Percentiles rank a stretch among this genome's conserved stretches.
phyloP scores from a whole-genome alignment of 2,113 vertebrate species.

The Lasiurus borealis region DNA sequence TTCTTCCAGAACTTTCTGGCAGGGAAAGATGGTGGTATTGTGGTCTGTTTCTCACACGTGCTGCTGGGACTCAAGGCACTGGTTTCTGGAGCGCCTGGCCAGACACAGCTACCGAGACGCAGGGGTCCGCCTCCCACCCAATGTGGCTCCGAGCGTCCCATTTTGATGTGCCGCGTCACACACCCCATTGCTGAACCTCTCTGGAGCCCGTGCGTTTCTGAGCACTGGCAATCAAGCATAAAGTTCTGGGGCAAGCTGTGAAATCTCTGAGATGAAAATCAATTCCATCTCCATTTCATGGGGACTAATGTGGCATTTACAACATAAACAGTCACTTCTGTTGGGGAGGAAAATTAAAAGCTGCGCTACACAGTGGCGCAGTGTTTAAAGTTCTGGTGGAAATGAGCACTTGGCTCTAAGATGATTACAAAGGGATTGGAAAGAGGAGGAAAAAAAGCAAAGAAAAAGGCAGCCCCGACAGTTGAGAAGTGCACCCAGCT shows the following conservation, averaged over 20 bases:
- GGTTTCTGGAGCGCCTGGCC: conserved; percentile 21
- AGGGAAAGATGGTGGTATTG: neutral
- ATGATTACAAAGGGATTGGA: conserved; percentile 79
- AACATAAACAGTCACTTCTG: conserved; percentile 88
- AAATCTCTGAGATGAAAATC: conserved; percentile 90
- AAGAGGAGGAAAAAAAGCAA: neutral
- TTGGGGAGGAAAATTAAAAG: conserved; percentile 89
- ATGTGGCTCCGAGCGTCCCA: neutral
- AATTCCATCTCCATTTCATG: conserved; percentile 88
- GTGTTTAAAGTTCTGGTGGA: conserved; percentile 89
- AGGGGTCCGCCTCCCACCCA: neutral
- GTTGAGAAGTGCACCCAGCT: neutral
- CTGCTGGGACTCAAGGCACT: neutral
- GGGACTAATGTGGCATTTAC: conserved; percentile 90
- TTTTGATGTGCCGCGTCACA: conserved; percentile 63
- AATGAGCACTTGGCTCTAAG: conserved; percentile 82
- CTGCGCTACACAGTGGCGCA: conserved; percentile 86
- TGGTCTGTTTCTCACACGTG: neutral
- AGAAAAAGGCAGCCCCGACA: neutral
- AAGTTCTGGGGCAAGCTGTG: conserved; percentile 90
- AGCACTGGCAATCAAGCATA: conserved; percentile 84
- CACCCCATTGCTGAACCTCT: conserved; percentile 61
- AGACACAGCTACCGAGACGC: conserved; percentile 7
- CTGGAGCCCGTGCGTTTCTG: conserved; percentile 71
- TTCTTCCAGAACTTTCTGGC: conserved; percentile 14